Percentiles rank a stretch among this genome's conserved stretches.
These are phyloP conservation scores for Carpatolechia fugitivella DNA, from an alignment of 2,888 invertebrate species.

Conservation along the genomic window DNA sequence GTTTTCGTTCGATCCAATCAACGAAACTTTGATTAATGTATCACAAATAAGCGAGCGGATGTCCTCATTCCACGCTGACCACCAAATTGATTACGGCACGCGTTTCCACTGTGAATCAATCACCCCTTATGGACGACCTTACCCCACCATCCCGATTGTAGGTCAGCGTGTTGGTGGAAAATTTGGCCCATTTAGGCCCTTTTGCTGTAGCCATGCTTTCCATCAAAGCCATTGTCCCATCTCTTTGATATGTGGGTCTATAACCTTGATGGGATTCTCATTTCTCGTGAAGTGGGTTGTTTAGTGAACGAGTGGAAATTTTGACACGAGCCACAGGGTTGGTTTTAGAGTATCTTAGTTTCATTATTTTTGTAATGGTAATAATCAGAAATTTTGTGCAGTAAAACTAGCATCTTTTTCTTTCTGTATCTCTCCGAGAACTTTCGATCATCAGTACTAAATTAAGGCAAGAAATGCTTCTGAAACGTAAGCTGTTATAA, in stretches of 20 bases:
- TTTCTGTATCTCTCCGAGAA: too few species aligned
- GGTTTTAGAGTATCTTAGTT: too few species aligned
- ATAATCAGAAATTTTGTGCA: too few species aligned
- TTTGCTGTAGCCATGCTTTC: background rate
- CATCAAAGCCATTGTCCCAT: background rate
- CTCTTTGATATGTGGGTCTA: background rate
- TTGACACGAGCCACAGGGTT: background rate
- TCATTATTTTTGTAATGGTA: too few species aligned
- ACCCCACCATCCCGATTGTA: conserved; percentile 10
- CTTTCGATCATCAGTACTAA: too few species aligned
- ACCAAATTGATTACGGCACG: background rate
- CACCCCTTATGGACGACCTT: conserved; percentile 44
- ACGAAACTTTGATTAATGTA: background rate
- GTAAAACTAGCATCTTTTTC: too few species aligned
- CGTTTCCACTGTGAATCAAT: conserved; percentile 28
- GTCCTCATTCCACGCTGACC: background rate
- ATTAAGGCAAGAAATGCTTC: background rate
- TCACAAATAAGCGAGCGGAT: background rate
- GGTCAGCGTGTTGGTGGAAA: conserved; percentile 36
- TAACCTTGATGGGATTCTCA: conserved; percentile 10
- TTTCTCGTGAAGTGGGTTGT: background rate
- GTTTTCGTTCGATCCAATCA: background rate
- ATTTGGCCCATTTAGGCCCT: conserved; percentile 29
- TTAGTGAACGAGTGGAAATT: background rate
- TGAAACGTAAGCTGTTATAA: background rate